Base-by-base conservation (phyloP, 2,888 invertebrate genomes). In the Baccha elongata region DNA sequence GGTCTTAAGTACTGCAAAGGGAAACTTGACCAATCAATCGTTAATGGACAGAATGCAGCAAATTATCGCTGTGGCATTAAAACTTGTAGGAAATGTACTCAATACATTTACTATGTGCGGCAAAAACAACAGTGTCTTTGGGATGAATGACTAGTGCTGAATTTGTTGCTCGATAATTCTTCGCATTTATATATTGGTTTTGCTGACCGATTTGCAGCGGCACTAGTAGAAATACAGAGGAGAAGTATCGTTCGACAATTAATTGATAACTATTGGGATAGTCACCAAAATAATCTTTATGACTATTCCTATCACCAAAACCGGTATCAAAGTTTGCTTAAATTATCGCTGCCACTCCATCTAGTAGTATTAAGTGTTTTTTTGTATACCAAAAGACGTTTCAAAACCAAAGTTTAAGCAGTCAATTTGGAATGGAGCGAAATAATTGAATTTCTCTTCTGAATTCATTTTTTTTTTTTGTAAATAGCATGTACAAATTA, bases 51-150 rank as follows among this genome's bases (percentile, higher is more conserved):
- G 85, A 93, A 93, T 64, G 78, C 84, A 68, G 89, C 94, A 91
- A 92, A 93, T 93, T 98, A 98, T 91, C 93, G 98, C 64, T 98
- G 98, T 90, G 98, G 98, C 85, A 98, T 98, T 88, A 97, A 98
- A 91, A 98, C 98, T 0, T 98, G 98, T 90, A 94, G 95, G 87
- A 95, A 96, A 89, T 98, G 98, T 91, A 95, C 96, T 90, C 93
- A 95, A 86, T 98, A 97, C 91, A 94, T 95, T 86, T 98, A 96
- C 91, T 96, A 95, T 90, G 96, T 96, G 81, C 92, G 94, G 85
- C 95, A 95, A 90, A 96, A 97, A 88, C 95, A 96, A 89, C 93
- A 94, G 87, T 96, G 96, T 91, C 92, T 96, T 84, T 95, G 95
- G 95, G 95, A 95, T 91, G 95, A 95, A 93, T 94, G 94, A 94